phyloP scores from a whole-genome alignment of 2,113 vertebrate genomes.

The Taxidea taxus region DNA sequence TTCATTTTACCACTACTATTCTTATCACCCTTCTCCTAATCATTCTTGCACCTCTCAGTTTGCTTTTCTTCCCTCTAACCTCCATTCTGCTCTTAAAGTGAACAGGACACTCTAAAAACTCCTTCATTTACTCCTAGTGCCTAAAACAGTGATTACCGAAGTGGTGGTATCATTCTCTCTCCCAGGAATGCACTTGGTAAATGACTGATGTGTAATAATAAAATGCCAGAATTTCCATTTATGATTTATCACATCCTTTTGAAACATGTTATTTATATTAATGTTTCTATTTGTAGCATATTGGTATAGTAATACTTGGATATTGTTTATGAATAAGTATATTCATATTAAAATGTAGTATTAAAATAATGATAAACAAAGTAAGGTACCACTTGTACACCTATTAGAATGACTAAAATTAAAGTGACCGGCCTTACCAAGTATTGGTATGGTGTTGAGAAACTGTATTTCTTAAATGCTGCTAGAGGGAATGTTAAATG shows the following conservation, averaged over 20 bases:
- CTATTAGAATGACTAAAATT: not conserved
- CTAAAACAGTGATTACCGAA: not conserved
- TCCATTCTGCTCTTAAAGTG: not conserved
- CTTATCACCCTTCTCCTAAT: not conserved
- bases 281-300: not conserved
- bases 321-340: not conserved
- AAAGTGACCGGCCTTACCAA: not conserved
- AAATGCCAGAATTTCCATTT: not conserved
- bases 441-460: not conserved
- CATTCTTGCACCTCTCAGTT: not conserved
- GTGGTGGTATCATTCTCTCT: rapidly evolving
- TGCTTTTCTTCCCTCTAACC: not conserved
- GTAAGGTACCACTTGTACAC: not conserved
- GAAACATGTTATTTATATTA: not conserved
- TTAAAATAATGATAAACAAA: not conserved
- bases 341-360: not conserved
- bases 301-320: not conserved
- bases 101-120: not conserved
- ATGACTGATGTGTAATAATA: not conserved
- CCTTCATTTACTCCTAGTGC: not conserved
- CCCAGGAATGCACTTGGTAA: not conserved
- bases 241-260: not conserved
- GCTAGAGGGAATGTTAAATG: not conserved
- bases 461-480: not conserved
- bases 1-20: not conserved